Percentiles rank a stretch among this genome's conserved stretches.
Conservation (phyloP, 2,113 vertebrate species). For the Cochlearius cochlearius region DNA sequence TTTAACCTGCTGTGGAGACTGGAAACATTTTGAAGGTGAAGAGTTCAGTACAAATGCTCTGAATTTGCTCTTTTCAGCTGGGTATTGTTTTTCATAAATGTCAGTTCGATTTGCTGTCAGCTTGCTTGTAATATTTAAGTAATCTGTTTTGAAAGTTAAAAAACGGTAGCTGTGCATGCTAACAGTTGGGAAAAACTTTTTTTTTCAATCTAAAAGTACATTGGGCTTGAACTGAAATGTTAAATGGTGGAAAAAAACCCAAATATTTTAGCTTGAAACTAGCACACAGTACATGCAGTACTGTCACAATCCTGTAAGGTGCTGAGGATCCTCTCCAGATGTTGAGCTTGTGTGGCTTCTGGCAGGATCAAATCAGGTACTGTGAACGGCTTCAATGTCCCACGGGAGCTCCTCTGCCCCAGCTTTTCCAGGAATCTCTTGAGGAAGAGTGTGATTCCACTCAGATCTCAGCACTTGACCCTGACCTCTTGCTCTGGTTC, state of each 20-base stretch:
- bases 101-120: neutral
- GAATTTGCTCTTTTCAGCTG: neutral
- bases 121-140: neutral
- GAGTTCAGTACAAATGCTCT: neutral
- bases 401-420: neutral
- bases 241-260: neutral
- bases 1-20: neutral
- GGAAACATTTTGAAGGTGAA: neutral
- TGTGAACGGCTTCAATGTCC: neutral
- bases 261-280: neutral
- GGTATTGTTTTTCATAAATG: neutral
- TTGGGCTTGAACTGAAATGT: neutral
- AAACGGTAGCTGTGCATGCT: rapidly evolving
- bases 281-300: neutral
- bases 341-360: neutral
- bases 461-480: neutral
- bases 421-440: neutral
- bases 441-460: neutral
- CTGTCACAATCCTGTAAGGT: neutral
- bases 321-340: neutral
- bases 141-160: neutral
- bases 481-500: neutral
- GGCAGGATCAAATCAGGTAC: neutral
- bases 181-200: neutral
- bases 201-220: neutral